Evolutionary conservation across 2,797 vertebrate genomes (phyloP).

Genomic region (Chaunax sp.): DNA sequence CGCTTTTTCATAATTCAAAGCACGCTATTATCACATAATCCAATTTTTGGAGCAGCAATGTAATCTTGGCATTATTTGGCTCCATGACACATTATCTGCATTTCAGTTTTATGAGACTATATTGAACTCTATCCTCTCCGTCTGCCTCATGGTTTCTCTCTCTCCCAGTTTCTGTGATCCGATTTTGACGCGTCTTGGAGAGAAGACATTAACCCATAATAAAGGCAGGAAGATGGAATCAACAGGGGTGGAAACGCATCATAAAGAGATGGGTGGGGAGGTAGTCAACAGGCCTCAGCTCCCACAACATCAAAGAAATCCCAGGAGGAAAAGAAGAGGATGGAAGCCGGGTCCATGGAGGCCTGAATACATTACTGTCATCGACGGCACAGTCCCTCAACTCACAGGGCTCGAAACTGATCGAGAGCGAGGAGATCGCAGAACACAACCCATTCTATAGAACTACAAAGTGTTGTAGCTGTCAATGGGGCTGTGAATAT

Average conservation of each 20-base stretch:
- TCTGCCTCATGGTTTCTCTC: conserved; percentile 2
- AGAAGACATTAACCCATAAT: conserved; percentile 67
- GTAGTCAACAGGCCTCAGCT: conserved; percentile 73
- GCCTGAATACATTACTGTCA: conserved; percentile 77
- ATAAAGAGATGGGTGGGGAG: conserved; percentile 59
- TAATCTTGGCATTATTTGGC: conserved; percentile 50
- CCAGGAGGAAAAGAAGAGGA: conserved; percentile 59
- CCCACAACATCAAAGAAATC: conserved; percentile 69
- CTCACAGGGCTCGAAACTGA: conserved; percentile 49
- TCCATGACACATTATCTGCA: conserved; percentile 41
- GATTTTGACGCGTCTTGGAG: conserved; percentile 18
- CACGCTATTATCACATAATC: conserved; percentile 57
- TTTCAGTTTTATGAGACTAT: conserved; percentile 41
- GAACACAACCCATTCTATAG: conserved; percentile 46
- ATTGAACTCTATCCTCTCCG: conserved; percentile 25
- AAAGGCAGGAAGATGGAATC: conserved; percentile 60
- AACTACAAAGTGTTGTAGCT: conserved; percentile 59
- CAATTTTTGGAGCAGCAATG: conserved; percentile 44
- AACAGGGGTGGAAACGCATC: conserved; percentile 64
- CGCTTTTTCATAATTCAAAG: conserved; percentile 58
- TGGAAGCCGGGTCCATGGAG: conserved; percentile 66
- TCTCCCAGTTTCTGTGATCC: conserved; percentile 12
- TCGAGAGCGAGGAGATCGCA: conserved; percentile 38
- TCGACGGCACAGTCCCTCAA: conserved; percentile 49
- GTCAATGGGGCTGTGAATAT: conserved; percentile 51